phyloP scores from a whole-genome alignment of 1,140 invertebrate genomes.

The Heliconius nattereri region DNA sequence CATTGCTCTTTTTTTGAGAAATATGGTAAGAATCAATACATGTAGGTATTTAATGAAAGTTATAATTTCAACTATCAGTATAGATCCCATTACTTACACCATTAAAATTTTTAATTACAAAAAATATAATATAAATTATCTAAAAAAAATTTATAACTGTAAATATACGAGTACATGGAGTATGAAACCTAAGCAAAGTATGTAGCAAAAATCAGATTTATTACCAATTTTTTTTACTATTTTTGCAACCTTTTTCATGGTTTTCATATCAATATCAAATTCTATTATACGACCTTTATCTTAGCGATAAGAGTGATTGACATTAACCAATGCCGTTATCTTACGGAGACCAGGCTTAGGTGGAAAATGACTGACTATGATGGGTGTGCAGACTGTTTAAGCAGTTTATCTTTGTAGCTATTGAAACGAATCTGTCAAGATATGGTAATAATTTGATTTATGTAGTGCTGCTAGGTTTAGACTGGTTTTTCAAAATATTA shows the following conservation, averaged over 20 bases:
- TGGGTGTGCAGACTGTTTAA: neutral
- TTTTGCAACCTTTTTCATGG: neutral
- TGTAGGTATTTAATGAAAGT: too few species aligned
- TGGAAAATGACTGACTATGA: conserved; percentile 1
- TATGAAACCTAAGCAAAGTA: too few species aligned
- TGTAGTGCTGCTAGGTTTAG: neutral
- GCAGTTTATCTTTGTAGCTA: conserved; percentile 8
- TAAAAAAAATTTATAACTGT: too few species aligned
- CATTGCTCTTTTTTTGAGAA: too few species aligned
- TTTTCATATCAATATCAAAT: neutral
- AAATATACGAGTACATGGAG: too few species aligned
- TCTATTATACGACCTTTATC: conserved; percentile 17
- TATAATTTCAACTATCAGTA: too few species aligned
- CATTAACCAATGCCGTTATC: conserved; percentile 32
- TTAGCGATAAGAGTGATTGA: conserved; percentile 26
- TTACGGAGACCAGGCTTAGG: conserved; percentile 10
- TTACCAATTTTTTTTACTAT: neutral
- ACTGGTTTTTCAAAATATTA: too few species aligned
- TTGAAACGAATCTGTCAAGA: conserved; percentile 34
- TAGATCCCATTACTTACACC: too few species aligned
- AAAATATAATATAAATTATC: too few species aligned
- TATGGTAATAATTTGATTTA: conserved; percentile 21
- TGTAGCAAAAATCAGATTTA: too few species aligned
- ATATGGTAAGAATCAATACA: too few species aligned
- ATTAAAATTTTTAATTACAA: too few species aligned